These are phyloP conservation scores for Lophius piscatorius DNA, from an alignment of 2,113 vertebrate genomes.

Conservation along the genomic window DNA sequence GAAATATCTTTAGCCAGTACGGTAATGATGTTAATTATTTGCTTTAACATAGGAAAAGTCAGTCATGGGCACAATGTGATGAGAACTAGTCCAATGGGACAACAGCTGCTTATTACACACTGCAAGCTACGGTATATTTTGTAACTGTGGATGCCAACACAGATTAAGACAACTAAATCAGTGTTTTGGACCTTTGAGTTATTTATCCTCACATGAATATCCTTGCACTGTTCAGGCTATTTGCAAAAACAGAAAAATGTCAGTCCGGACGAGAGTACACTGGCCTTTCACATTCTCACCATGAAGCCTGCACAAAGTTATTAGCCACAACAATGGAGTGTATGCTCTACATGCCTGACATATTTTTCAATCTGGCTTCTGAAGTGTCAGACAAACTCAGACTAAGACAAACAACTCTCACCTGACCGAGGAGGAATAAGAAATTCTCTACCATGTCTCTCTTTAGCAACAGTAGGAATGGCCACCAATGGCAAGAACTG, in stretches of 20 bases:
- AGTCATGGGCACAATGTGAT: conserved; percentile 49
- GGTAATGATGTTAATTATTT: conserved; percentile 66
- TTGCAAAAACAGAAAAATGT: conserved; percentile 16
- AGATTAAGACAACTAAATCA: background rate
- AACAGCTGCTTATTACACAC: conserved; percentile 46
- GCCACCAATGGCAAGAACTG: conserved; percentile 2
- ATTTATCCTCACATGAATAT: conserved; percentile 17
- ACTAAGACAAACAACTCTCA: too few relatives aligned
- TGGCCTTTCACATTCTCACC: conserved; percentile 63
- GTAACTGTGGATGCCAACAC: conserved; percentile 5
- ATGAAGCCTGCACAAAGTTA: conserved; percentile 64
- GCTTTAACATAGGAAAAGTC: conserved; percentile 37
- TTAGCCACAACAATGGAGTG: conserved; percentile 69
- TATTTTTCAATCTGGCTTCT: conserved; percentile 63
- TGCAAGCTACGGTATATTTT: conserved; percentile 48
- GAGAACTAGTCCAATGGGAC: conserved; percentile 36
- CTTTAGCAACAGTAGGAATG: conserved; percentile 5
- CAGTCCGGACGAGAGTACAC: conserved; percentile 6
- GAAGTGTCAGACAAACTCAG: conserved; percentile 48
- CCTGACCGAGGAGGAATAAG: too few relatives aligned
- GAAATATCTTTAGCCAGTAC: conserved; percentile 39
- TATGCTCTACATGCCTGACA: conserved; percentile 69
- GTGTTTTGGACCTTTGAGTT: conserved; percentile 4
- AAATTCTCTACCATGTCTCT: too few relatives aligned
- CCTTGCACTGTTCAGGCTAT: background rate